phyloP scores from a whole-genome alignment of 2,797 vertebrate genomes.

The Spinus olivaceus region DNA sequence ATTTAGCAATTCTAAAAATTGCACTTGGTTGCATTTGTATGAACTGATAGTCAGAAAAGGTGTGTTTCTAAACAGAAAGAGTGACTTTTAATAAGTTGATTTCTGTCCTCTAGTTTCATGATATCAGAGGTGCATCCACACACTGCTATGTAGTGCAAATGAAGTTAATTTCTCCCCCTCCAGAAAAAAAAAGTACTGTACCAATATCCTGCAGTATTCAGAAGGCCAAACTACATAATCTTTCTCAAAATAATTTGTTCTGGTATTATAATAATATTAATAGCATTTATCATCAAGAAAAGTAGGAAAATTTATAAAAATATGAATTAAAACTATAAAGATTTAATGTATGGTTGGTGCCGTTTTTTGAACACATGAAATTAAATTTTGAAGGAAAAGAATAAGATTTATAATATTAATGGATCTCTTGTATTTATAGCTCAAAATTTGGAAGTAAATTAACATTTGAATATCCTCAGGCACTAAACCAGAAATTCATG shows the following conservation, averaged over 20 bases:
- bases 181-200: neutral
- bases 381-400: neutral
- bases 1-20: neutral
- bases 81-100: neutral
- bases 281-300: neutral
- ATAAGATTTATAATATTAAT: neutral
- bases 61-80: neutral
- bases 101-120: neutral
- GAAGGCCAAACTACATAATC: neutral
- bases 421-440: neutral
- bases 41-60: neutral
- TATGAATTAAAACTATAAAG: neutral
- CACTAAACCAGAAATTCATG: neutral
- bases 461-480: neutral
- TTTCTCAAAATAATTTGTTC: neutral
- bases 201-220: neutral
- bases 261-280: neutral
- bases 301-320: neutral
- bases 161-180: neutral
- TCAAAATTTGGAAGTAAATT: neutral
- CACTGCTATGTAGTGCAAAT: neutral
- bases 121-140: neutral
- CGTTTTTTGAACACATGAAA: neutral
- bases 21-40: neutral
- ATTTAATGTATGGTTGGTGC: neutral